These are phyloP conservation scores for Prunella himalayana DNA, from an alignment of 2,113 vertebrate species.

Conservation along the genomic window DNA sequence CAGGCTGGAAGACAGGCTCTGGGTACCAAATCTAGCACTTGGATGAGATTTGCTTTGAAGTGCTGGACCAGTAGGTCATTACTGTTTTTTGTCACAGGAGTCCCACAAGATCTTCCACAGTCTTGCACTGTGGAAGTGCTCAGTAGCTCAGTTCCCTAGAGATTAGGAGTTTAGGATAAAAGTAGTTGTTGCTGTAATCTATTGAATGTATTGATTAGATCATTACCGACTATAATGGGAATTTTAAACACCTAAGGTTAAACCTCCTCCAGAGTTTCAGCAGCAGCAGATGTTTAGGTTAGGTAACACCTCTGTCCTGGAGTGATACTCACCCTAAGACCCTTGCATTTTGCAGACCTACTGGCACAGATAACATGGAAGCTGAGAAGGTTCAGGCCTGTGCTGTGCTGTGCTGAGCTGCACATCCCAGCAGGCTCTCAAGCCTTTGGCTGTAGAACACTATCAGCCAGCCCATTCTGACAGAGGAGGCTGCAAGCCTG, in stretches of 20 bases:
- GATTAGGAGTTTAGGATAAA: not conserved
- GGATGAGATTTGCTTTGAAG: not conserved
- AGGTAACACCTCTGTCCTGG: not conserved
- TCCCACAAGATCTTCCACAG: not conserved
- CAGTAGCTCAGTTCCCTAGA: not conserved
- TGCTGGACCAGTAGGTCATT: not conserved
- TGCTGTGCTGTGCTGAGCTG: not conserved
- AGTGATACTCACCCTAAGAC: not conserved
- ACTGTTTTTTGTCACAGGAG: not conserved
- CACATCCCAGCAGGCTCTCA: not conserved
- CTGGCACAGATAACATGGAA: not conserved
- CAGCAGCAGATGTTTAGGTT: not conserved
- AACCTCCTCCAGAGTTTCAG: not conserved
- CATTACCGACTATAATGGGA: not conserved
- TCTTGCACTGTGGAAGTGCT: not conserved
- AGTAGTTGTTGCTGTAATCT: not conserved
- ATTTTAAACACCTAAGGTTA: not conserved
- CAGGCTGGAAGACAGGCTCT: not conserved
- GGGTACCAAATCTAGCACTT: not conserved
- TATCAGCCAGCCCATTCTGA: not conserved
- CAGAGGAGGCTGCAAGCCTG: not conserved
- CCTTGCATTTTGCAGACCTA: not conserved
- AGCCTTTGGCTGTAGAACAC: fast-evolving
- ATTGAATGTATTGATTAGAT: not conserved
- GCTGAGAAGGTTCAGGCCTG: not conserved